Base-by-base conservation (phyloP, 1,140 invertebrate species). In the Pantala flavescens region DNA sequence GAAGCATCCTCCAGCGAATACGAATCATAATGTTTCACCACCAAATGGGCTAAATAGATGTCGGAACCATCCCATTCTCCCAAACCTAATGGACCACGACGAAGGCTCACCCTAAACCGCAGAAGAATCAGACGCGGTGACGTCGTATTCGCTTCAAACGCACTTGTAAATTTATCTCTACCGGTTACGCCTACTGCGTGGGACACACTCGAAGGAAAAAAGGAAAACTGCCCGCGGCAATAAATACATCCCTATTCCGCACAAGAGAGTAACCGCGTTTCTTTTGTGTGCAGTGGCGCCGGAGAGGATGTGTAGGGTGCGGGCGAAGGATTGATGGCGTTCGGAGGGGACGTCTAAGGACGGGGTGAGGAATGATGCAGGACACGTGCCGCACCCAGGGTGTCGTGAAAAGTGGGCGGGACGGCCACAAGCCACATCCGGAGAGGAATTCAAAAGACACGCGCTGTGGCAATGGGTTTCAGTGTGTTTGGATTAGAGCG, bases 331-430 rank as follows among this genome's bases (percentile, higher is more conserved):
- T 36, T 36, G 28, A 36, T 36, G 28, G n/a, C 16, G 49, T 19
- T 63, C 1, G 49, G 49, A 63, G 12, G 49, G 5, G n/a, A 21
- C 49, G 49, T 63, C 49, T 63, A 63, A 63, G 49, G 49, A 63
- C 49, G 49, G 49, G 49, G 49, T 63, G 49, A 63, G 49, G 49
- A 63, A 63, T 63, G 49, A 63, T 63, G 49, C 49, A 63, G 49
- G 49, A 63, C 49, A 63, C 49, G 49, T 21, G 49, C 49, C 49
- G 49, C 49, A 63, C 49, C 49, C 49, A 63, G 49, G 49, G 49
- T 63, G 49, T 63, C 49, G n/a, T 63, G 49, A 63, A 63, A 21
- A 63, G 49, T 16, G 49, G 49, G 49, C 49, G 49, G 49, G 49
- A 63, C 49, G n/a, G 16, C 49, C 28, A 36, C 28, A 21, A 63